Percentiles rank a stretch among this genome's conserved stretches.
These are phyloP conservation scores for Leptinotarsa texana DNA, from an alignment of 1,140 invertebrate genomes.

Conservation along the genomic window DNA sequence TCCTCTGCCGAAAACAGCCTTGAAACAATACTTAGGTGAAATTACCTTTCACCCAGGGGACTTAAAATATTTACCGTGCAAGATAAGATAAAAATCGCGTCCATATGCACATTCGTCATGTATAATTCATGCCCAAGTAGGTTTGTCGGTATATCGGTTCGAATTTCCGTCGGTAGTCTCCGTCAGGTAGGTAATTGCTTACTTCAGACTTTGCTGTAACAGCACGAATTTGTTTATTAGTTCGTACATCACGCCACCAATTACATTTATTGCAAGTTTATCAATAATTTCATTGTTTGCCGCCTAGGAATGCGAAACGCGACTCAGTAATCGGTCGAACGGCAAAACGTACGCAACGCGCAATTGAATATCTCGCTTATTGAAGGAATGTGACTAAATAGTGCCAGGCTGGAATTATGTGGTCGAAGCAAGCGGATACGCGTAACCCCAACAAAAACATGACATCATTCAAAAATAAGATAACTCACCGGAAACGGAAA, in stretches of 20 bases:
- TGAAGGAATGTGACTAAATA: conserved; percentile 29
- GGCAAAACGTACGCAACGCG: conserved; percentile 15
- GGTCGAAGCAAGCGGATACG: conserved; percentile 50
- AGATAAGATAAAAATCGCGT: conserved; percentile 7
- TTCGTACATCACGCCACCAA: not conserved
- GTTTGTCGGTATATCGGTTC: no score
- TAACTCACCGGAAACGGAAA: conserved; percentile 48
- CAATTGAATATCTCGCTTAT: conserved; percentile 15
- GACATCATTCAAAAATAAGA: conserved; percentile 49
- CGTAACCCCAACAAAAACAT: conserved; percentile 43
- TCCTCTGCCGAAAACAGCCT: no score
- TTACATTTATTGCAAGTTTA: conserved; percentile 23
- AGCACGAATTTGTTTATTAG: conserved; percentile 6
- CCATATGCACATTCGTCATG: not conserved
- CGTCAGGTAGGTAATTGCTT: no score
- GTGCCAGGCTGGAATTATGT: conserved; percentile 41
- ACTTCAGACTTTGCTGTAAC: not conserved
- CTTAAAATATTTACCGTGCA: not conserved
- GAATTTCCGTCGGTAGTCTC: no score
- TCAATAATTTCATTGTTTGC: conserved; percentile 18
- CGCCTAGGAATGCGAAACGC: not conserved
- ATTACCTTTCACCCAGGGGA: no score
- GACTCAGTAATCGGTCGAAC: not conserved
- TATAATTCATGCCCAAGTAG: no score
- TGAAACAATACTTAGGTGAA: no score